Evolutionary conservation across 2,888 invertebrate species (phyloP).

Genomic region (Ptychoptera contaminata): DNA sequence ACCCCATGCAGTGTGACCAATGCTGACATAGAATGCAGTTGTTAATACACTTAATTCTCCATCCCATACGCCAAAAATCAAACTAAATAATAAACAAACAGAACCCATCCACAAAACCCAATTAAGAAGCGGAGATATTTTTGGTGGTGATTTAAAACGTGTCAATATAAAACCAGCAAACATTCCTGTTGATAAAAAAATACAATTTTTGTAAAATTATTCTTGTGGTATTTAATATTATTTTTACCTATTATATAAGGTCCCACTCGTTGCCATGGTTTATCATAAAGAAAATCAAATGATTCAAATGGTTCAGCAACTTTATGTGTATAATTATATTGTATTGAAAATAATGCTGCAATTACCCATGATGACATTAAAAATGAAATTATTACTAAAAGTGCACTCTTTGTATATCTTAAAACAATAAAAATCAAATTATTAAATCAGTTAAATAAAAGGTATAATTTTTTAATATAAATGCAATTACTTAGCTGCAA

Average conservation of each 20-base stretch:
- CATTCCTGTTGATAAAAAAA: constrained; percentile 36
- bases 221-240: too few relatives aligned
- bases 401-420: constrained; percentile 49
- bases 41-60: constrained; percentile 46
- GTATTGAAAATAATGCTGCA: constrained; percentile 57
- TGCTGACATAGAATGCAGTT: constrained; percentile 59
- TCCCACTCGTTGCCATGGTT: constrained; percentile 69
- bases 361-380: constrained; percentile 59
- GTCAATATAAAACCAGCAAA: constrained; percentile 47
- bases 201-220: too few relatives aligned
- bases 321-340: constrained; percentile 54
- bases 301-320: constrained; percentile 69
- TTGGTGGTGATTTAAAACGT: constrained; percentile 32
- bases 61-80: constrained; percentile 50
- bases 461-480: too few relatives aligned
- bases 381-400: constrained; percentile 38
- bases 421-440: constrained; percentile 7
- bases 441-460: background rate
- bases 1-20: constrained; percentile 62
- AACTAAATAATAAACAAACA: constrained; percentile 39
- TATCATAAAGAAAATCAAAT: constrained; percentile 69
- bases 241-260: constrained; percentile 59
- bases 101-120: constrained; percentile 43
- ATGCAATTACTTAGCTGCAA: constrained; percentile 47
- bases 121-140: constrained; percentile 39